Percentiles rank a stretch among this genome's conserved stretches.
These are phyloP conservation scores for Araneus ventricosus DNA, from an alignment of 1,140 invertebrate species.

Conservation along the genomic window DNA sequence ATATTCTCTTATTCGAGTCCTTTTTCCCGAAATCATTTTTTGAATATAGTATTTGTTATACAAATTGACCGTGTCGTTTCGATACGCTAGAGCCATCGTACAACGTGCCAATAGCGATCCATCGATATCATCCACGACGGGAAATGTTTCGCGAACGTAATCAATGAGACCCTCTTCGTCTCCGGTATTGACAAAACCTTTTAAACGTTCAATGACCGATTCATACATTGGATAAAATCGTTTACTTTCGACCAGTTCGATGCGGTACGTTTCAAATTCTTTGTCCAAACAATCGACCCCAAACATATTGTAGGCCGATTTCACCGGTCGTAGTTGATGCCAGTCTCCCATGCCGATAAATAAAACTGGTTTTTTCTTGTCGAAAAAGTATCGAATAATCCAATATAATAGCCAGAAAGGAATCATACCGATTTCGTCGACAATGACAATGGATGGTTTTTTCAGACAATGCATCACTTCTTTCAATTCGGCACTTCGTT, in stretches of 20 bases:
- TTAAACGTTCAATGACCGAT: neutral
- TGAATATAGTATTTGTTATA: conserved; percentile 8
- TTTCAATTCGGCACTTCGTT: neutral
- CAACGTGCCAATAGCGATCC: neutral
- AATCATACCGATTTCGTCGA: conserved; percentile 39
- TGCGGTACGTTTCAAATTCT: neutral
- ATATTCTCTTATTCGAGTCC: neutral
- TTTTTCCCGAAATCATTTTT: neutral
- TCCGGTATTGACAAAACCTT: neutral
- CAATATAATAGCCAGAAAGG: conserved; percentile 1
- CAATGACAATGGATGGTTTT: neutral
- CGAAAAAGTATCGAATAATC: conserved; percentile 19
- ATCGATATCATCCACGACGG: neutral
- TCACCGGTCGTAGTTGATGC: neutral
- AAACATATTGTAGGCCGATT: neutral
- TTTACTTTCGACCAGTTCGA: neutral
- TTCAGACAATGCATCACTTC: neutral
- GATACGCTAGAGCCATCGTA: neutral
- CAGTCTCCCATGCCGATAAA: neutral
- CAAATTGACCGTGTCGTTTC: neutral
- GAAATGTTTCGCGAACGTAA: neutral
- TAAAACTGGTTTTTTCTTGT: neutral
- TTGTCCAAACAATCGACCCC: neutral
- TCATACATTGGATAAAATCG: neutral
- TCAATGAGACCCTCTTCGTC: neutral